These are phyloP conservation scores for Celastrina argiolus DNA, from an alignment of 2,888 invertebrate species.

Conservation along the genomic window DNA sequence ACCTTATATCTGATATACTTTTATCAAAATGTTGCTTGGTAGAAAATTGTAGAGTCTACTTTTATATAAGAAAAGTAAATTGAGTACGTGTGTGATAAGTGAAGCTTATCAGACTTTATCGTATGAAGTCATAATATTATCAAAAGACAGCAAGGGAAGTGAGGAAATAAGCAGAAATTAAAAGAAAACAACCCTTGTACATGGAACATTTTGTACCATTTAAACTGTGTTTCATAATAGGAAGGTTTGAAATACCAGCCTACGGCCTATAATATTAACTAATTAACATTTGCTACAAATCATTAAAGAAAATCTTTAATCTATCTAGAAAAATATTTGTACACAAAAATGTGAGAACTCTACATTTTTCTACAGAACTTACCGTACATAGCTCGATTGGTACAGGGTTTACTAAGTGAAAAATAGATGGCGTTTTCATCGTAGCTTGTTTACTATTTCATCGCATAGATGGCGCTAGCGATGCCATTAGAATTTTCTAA, in stretches of 20 bases:
- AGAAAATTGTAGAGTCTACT: neutral
- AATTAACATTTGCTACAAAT: too few species aligned
- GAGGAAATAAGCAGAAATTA: neutral
- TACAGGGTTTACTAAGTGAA: neutral
- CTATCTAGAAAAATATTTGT: too few species aligned
- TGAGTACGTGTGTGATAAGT: neutral
- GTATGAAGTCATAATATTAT: neutral
- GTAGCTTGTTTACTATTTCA: neutral
- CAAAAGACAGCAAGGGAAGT: neutral
- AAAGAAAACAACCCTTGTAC: neutral
- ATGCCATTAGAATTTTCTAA: neutral
- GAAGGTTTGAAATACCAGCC: too few species aligned
- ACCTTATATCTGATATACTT: neutral
- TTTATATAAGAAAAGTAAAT: neutral
- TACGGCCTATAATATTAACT: too few species aligned
- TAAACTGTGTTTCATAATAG: too few species aligned
- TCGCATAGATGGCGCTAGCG: slow-evolving; percentile 26
- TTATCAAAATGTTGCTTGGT: neutral
- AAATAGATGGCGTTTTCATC: slow-evolving; percentile 39
- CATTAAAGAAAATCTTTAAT: too few species aligned
- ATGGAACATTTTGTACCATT: neutral
- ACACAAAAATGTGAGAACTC: neutral
- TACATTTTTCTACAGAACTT: neutral
- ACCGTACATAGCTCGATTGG: neutral
- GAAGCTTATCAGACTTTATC: neutral